phyloP scores from a whole-genome alignment of 64 coral and sea anemone species.

The Exaiptasia diaphana region DNA sequence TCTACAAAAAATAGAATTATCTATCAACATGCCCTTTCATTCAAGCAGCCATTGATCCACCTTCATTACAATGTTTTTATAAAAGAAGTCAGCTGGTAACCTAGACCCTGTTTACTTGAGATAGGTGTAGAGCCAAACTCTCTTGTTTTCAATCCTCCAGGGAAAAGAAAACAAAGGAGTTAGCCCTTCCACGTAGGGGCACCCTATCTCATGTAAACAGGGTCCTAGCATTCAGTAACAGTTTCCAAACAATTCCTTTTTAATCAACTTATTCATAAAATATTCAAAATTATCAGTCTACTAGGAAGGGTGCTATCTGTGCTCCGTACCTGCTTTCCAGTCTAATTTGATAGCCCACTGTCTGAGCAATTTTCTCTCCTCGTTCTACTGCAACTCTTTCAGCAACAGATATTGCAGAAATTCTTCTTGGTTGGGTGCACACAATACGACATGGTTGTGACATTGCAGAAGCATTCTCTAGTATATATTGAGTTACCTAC shows the following conservation, averaged over 20 bases:
- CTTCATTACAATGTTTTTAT: too few species aligned
- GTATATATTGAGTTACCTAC: slow-evolving; percentile 86
- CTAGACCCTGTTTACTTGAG: too few species aligned
- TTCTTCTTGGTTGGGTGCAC: slow-evolving; percentile 92
- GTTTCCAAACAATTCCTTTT: too few species aligned
- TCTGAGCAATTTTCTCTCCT: slow-evolving; percentile 84
- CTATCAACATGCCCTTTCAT: too few species aligned
- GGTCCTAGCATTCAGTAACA: too few species aligned
- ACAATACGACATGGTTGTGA: slow-evolving; percentile 81
- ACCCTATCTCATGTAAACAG: too few species aligned
- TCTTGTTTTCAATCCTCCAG: too few species aligned
- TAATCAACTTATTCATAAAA: too few species aligned
- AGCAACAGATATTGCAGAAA: slow-evolving; percentile 91
- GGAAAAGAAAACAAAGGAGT: too few species aligned
- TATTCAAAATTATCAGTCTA: neutral
- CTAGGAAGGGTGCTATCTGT: neutral
- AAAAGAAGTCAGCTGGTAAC: too few species aligned
- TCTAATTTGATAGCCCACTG: slow-evolving; percentile 94
- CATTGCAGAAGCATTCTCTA: slow-evolving; percentile 51
- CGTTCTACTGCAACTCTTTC: slow-evolving; percentile 87
- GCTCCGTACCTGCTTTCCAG: slow-evolving; percentile 84
- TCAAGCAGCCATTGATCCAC: too few species aligned
- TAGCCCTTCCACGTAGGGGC: too few species aligned
- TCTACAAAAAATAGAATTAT: slow-evolving; percentile 61
- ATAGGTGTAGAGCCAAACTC: neutral